These are phyloP conservation scores for Calidris pygmaea DNA, from an alignment of 2,113 vertebrate species.

Conservation along the genomic window DNA sequence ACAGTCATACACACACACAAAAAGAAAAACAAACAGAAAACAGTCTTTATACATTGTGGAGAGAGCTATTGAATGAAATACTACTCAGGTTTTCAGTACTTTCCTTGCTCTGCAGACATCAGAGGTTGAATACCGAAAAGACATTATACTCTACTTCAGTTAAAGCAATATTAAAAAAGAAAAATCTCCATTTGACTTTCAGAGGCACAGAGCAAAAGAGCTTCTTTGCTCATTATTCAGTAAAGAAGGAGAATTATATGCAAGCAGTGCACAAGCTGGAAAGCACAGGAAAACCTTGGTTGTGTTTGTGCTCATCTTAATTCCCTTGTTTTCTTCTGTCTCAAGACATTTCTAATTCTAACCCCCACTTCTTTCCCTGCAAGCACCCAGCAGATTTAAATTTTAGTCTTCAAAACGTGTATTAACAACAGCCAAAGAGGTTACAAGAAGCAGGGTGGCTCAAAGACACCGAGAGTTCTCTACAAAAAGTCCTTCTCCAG, in stretches of 20 bases:
- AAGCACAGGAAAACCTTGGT: not conserved
- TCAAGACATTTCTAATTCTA: not conserved
- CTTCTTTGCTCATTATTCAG: not conserved
- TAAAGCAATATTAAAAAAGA: not conserved
- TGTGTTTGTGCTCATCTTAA: not conserved
- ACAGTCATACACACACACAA: not conserved
- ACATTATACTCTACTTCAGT: not conserved
- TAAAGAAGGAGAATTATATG: not conserved
- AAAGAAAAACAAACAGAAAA: not conserved
- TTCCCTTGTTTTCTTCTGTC: not conserved
- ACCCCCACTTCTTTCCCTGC: not conserved
- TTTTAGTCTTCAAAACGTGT: not conserved
- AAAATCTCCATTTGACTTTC: not conserved
- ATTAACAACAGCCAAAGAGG: not conserved
- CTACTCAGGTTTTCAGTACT: not conserved
- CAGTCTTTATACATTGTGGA: not conserved
- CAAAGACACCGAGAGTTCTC: not conserved
- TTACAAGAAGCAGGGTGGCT: not conserved
- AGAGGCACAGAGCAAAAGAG: not conserved
- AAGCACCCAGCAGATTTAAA: not conserved
- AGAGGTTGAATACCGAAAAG: not conserved
- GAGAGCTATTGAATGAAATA: not conserved
- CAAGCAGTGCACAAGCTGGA: not conserved
- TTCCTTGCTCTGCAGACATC: not conserved
- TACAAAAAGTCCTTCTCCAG: not conserved